Evolutionary conservation across 2,888 invertebrate genomes (phyloP), one percentile per base, ranked within the genome.

Genomic region (Anticlea derivata): DNA sequence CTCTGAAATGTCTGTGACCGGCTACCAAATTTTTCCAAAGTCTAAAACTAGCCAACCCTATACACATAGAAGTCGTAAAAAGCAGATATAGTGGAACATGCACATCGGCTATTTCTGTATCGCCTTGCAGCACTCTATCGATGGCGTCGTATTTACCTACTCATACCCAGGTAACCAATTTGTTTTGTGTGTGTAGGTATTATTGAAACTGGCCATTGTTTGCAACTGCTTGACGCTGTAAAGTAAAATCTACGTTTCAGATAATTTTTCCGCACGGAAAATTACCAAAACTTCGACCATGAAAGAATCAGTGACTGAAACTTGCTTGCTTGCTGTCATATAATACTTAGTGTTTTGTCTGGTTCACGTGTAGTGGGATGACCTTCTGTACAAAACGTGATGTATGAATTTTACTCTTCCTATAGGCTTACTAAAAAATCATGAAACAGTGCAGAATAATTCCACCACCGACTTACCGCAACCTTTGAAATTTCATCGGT

Each of bases 71-170:
- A 82, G 80, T 83, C 83, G 78, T 86, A 83, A 85, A 84, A 82
- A 80, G 73, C 76, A 78, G 80, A 83, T 80, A 83, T 80, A 81
- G 65, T 76, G 68, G 68, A 75, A 80, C 75, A 80, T 81, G 78
- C 78, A 76, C 70, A 80, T 80, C 75, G 70, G 75, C 70, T 86
- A 85, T 83, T 83, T 82, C 77, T 79, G 82, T 77, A 70, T 69
- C 71, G 67, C 63, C 70, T 66, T 73, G 73, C 75, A 73, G 67
- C 58, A 59, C 63, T 70, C 70, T 71, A 64, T 66, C 66, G 66
- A 73, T 70, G 65, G 54, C 58, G 50, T 48, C 45, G 49, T 56
- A 50, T 55, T 44, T 49, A 47, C 50, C 44, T 51, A 45, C 54
- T 44, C 44, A 30, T 43, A 29, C 34, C 33, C 48, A 53, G 44